phyloP scores from a whole-genome alignment of 2,888 invertebrate species.

The Spatulosminthurus flaviceps region DNA sequence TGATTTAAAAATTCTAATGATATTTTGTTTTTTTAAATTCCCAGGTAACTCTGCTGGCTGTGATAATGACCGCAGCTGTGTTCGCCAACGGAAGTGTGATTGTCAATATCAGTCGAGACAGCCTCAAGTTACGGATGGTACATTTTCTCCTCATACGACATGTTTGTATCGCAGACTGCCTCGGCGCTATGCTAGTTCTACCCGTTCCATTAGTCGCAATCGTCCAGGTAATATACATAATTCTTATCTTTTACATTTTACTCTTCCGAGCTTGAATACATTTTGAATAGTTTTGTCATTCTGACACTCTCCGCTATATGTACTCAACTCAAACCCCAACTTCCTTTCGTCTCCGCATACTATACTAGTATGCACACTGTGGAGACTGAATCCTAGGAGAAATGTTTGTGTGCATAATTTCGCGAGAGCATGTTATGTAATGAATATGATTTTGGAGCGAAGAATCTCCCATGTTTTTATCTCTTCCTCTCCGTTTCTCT shows the following conservation, averaged over 20 bases:
- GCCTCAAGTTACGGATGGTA: conserved; percentile 62
- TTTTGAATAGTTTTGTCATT: no score
- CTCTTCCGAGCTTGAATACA: background rate
- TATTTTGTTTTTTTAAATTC: conserved; percentile 1
- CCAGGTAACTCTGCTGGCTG: conserved; percentile 53
- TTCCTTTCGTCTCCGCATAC: no score
- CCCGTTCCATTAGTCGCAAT: conserved; percentile 64
- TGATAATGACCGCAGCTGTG: conserved; percentile 61
- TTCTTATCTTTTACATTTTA: conserved; percentile 1
- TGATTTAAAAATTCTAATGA: no score
- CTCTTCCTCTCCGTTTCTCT: no score
- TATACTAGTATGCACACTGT: no score
- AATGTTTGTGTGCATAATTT: no score
- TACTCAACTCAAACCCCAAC: no score
- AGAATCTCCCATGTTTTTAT: no score
- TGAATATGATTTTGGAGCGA: no score
- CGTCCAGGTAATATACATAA: conserved; percentile 54
- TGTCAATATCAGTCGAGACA: conserved; percentile 63
- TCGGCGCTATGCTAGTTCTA: conserved; percentile 63
- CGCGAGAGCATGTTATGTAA: no score
- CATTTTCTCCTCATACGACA: conserved; percentile 64
- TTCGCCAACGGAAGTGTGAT: conserved; percentile 64
- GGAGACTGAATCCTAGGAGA: no score
- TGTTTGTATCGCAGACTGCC: conserved; percentile 64
- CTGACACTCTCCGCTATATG: no score